Evolutionary conservation across 2,888 invertebrate species (phyloP), one percentile per base, ranked within the genome.

Genomic region (Dryadula phaetusa): DNA sequence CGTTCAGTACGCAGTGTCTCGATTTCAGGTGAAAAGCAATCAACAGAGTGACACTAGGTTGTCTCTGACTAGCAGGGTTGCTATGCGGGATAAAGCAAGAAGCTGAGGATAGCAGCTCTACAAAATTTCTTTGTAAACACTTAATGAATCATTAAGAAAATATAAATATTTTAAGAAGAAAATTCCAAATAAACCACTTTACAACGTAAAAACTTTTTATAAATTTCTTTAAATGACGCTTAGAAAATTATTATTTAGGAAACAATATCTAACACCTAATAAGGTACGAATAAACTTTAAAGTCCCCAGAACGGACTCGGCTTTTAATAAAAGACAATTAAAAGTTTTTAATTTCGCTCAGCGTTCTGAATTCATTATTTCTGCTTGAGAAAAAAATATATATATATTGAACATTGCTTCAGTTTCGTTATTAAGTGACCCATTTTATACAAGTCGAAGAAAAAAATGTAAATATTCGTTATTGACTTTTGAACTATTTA

Each of bases 251-350:
- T 25, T 5, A 32, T 60, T 60, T 60, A 42, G 12, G 37, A 25
- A 60, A 60, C 44, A 60, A 60, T 60, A 12, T 25, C 44, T 44
- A 60, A 60, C 60, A 44, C 44, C 60, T 60, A 44, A 60, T 60
- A 60, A 44, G 58, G 42, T 60, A 25, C n/a, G 25, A 62, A 60
- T 16, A 60, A 62, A n/a, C 62, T 47, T 6, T 1, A 14, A 61
- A 61, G 53, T 61, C 49, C 28, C 42, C 12, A 25, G 18, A 44
- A 34, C 18, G 49, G 34, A 54, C 52, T 62, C 62, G 34, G 25
- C 12, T 54, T 63, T 60, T 61, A 72, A 73, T 71, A 74, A 74
- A 74, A 69, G 71, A 74, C 73, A 74, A 74, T 77, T 75, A 74
- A 76, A 76, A 77, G 68, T 77, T 75, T 75, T 74, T 73, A 67